Evolutionary conservation across 2,113 vertebrate genomes (phyloP).

Genomic region (Galemys pyrenaicus): DNA sequence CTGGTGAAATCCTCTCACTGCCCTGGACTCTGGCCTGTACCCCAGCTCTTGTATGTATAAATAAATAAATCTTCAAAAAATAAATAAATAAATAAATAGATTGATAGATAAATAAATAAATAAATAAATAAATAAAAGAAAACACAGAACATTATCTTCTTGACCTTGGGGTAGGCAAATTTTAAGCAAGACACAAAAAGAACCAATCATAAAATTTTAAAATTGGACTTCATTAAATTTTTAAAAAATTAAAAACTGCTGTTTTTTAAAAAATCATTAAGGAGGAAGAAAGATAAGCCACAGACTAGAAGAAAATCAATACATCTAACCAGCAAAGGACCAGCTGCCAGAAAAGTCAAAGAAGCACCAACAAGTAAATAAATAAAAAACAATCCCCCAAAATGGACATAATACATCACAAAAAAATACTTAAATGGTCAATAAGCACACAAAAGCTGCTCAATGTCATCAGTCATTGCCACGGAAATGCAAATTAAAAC

Average conservation of each 20-base stretch:
- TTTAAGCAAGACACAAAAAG: background rate
- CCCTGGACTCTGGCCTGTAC: too few relatives aligned
- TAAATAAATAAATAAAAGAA: background rate
- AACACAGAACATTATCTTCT: conserved; percentile 6
- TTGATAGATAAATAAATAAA: too few relatives aligned
- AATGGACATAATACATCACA: background rate
- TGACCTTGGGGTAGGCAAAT: background rate
- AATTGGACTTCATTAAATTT: conserved; percentile 8
- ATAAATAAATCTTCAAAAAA: too few relatives aligned
- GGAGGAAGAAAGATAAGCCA: conserved; percentile 20
- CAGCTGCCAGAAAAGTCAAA: background rate
- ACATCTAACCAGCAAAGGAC: background rate
- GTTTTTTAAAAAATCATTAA: background rate
- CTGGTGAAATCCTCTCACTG: too few relatives aligned
- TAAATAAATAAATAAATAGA: too few relatives aligned
- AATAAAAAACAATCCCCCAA: background rate
- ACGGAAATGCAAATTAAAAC: background rate
- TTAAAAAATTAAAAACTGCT: background rate
- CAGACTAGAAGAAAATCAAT: conserved; percentile 18
- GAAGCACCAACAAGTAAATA: background rate
- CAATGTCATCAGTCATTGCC: background rate
- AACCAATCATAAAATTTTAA: conserved; percentile 5
- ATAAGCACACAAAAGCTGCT: background rate
- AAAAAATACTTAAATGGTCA: background rate
- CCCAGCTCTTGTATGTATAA: too few relatives aligned